Conservation (phyloP, 2,113 vertebrate genomes). For the Numida meleagris region DNA sequence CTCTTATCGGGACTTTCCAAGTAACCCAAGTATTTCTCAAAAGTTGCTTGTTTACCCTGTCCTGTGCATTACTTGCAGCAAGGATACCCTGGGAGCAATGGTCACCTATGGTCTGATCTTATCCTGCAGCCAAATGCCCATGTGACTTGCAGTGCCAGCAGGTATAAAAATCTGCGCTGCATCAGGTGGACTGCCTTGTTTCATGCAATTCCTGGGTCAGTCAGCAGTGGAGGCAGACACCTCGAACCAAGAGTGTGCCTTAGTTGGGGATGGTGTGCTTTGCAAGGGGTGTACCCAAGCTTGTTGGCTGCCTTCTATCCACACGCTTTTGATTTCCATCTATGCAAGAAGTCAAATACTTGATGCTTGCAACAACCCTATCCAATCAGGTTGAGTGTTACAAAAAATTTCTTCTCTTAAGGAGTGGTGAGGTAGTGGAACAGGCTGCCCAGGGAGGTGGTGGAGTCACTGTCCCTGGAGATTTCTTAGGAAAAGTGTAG, state of each 20-base stretch:
- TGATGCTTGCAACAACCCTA: background rate
- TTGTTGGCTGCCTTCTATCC: background rate
- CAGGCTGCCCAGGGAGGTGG: too few species aligned
- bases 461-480: too few species aligned
- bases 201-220: too few species aligned
- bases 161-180: background rate
- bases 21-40: rapidly evolving
- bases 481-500: too few species aligned
- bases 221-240: background rate
- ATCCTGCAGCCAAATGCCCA: rapidly evolving
- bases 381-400: too few species aligned
- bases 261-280: background rate
- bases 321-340: rapidly evolving
- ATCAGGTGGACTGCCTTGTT: background rate
- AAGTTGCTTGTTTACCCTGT: background rate
- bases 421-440: too few species aligned
- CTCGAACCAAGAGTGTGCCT: background rate
- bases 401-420: too few species aligned
- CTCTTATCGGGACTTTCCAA: rapidly evolving
- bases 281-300: too few species aligned
- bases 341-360: too few species aligned
- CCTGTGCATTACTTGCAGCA: too few species aligned
- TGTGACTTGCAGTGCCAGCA: background rate
- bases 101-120: background rate
- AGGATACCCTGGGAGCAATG: too few species aligned